Conservation (phyloP, 2,888 invertebrate species). For the Dolichomitus sp. region DNA sequence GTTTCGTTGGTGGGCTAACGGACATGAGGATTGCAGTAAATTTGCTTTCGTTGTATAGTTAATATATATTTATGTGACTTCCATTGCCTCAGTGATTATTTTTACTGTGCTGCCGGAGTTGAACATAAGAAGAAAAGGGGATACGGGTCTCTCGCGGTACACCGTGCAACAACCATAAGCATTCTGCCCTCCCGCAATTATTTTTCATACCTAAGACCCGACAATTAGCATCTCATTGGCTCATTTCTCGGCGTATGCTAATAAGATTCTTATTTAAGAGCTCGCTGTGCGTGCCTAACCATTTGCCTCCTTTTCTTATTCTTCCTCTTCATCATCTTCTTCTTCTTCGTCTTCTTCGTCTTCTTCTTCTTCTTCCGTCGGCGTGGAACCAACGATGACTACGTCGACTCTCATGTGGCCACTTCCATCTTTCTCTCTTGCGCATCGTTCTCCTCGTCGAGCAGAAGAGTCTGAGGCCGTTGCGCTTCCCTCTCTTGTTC, state of each 20-base stretch:
- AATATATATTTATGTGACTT: constrained; percentile 11
- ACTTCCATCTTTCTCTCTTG: constrained; percentile 22
- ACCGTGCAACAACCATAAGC: constrained; percentile 12
- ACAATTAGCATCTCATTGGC: constrained; percentile 85
- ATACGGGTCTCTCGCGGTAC: constrained; percentile 4
- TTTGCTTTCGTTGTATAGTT: constrained; percentile 3
- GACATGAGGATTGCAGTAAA: constrained; percentile 6
- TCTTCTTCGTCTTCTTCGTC: constrained; percentile 36
- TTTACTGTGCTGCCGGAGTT: constrained; percentile 4
- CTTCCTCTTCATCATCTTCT: constrained; percentile 46
- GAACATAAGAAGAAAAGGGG: constrained; percentile 17
- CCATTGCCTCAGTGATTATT: not conserved
- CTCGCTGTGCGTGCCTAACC: constrained; percentile 70
- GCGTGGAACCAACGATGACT: constrained; percentile 6
- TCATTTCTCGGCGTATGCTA: constrained; percentile 82
- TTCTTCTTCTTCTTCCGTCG: constrained; percentile 19
- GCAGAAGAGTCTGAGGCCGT: constrained; percentile 19
- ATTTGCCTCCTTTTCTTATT: constrained; percentile 55
- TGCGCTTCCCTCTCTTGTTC: constrained; percentile 62
- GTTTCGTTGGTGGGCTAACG: constrained; percentile 13
- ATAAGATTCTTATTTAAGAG: constrained; percentile 81
- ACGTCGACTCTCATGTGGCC: constrained; percentile 4
- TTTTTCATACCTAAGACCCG: constrained; percentile 79
- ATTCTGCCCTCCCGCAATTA: constrained; percentile 72
- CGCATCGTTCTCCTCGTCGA: constrained; percentile 26